phyloP scores from a whole-genome alignment of 2,113 vertebrate genomes.

The Protobothrops mucrosquamatus region DNA sequence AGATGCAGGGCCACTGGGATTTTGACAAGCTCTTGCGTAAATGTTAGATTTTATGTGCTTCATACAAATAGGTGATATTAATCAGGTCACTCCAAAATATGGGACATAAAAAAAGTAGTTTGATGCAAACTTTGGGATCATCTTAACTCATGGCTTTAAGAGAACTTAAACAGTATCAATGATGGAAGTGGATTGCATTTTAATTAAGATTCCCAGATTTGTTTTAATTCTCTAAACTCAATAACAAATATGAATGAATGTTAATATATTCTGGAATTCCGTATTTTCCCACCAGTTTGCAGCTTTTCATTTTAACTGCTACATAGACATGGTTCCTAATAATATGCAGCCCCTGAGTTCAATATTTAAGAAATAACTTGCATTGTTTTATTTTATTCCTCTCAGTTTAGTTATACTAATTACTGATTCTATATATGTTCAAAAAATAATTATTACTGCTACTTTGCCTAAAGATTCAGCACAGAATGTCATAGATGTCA shows the following conservation, averaged over 20 bases:
- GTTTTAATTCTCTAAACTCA: background rate
- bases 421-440: background rate
- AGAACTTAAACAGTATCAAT: background rate
- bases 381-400: background rate
- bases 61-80: background rate
- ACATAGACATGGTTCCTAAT: background rate
- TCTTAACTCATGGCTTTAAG: background rate
- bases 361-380: background rate
- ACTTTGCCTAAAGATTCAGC: background rate
- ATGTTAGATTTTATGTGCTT: background rate
- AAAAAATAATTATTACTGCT: background rate
- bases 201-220: background rate
- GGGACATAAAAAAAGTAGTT: background rate
- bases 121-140: background rate
- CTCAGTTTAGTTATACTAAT: background rate
- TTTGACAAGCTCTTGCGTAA: background rate
- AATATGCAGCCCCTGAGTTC: background rate
- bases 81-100: background rate
- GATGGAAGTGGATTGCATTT: background rate
- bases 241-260: background rate
- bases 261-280: background rate
- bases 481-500: background rate
- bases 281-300: background rate
- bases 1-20: slow-evolving; percentile 16
- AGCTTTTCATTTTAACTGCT: background rate